Percentiles rank a stretch among this genome's conserved stretches.
phyloP scores from a whole-genome alignment of 1,140 invertebrate genomes.

The Drosophila rufa region DNA sequence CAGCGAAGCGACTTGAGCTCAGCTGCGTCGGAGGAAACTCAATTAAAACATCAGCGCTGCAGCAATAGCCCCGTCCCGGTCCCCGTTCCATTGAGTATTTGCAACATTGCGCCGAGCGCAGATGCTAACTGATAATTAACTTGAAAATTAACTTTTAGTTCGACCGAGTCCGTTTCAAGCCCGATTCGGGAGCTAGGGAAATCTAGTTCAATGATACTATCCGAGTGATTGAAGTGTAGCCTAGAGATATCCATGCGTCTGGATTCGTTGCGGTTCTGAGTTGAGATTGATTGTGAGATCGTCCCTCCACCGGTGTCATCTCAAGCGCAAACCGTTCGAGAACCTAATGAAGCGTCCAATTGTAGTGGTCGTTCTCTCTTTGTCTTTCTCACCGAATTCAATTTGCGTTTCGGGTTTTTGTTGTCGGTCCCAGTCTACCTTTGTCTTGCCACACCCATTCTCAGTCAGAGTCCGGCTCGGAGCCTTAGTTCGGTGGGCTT shows the following conservation, averaged over 20 bases:
- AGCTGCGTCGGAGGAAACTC: constrained; percentile 76
- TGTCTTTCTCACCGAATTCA: constrained; percentile 76
- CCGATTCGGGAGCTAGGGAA: constrained; percentile 35
- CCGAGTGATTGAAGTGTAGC: constrained; percentile 22
- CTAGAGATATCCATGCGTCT: constrained; percentile 11
- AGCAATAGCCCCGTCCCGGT: constrained; percentile 21
- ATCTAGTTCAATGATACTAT: constrained; percentile 4
- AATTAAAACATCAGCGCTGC: constrained; percentile 77
- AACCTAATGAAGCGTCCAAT: constrained; percentile 74
- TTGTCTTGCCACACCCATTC: constrained; percentile 66
- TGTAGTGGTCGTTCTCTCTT: constrained; percentile 45
- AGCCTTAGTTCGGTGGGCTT: constrained; percentile 21
- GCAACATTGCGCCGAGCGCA: constrained; percentile 50
- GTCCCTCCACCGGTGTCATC: constrained; percentile 23
- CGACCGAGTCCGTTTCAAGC: constrained; percentile 30
- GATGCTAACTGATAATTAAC: constrained; percentile 82
- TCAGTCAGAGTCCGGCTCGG: constrained; percentile 20
- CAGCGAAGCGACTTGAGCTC: constrained; percentile 33
- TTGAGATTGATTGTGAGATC: background rate
- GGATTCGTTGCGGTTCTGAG: constrained; percentile 19
- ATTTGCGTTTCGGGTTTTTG: constrained; percentile 65
- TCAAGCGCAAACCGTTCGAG: constrained; percentile 57
- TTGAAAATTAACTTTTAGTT: constrained; percentile 75
- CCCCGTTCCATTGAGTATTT: constrained; percentile 19
- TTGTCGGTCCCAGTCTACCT: constrained; percentile 30